A percentile compares a stretch with the other conserved stretches of the same genome.
These are phyloP conservation scores for Rousettus leschenaultii DNA, from an alignment of 2,113 vertebrate genomes.

Conservation along the genomic window DNA sequence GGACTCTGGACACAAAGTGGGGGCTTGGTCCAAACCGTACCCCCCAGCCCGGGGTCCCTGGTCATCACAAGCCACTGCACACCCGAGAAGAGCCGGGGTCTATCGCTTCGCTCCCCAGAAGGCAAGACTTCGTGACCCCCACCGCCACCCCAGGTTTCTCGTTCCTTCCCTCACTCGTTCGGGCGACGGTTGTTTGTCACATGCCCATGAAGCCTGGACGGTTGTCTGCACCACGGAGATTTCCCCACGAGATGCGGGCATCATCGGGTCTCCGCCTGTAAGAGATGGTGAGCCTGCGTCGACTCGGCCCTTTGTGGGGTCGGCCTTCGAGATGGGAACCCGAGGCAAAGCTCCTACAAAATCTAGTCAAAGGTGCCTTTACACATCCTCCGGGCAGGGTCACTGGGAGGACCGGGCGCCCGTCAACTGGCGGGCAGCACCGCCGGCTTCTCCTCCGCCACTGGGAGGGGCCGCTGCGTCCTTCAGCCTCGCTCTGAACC, in stretches of 20 bases:
- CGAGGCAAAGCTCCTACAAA: background rate
- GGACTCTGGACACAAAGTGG: background rate
- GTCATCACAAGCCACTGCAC: background rate
- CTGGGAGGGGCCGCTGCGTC: too few relatives aligned
- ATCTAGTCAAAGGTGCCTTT: background rate
- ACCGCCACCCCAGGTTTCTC: background rate
- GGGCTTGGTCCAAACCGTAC: background rate
- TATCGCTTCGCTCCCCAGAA: background rate
- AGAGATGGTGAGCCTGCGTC: background rate
- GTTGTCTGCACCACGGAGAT: background rate
- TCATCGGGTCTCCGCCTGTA: accelerated
- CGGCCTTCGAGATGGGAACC: background rate
- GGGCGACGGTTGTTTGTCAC: background rate
- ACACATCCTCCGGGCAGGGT: background rate
- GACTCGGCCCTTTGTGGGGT: too few relatives aligned
- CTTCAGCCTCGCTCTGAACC: background rate
- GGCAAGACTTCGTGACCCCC: background rate
- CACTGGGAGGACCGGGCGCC: background rate
- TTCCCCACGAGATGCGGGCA: background rate
- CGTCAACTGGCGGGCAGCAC: accelerated
- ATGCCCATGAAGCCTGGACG: background rate
- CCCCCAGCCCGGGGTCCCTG: background rate
- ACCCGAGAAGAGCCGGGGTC: background rate
- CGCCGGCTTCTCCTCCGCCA: background rate
- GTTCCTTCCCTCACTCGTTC: background rate